phyloP scores from a whole-genome alignment of 2,113 vertebrate genomes.

The Nymphicus hollandicus region DNA sequence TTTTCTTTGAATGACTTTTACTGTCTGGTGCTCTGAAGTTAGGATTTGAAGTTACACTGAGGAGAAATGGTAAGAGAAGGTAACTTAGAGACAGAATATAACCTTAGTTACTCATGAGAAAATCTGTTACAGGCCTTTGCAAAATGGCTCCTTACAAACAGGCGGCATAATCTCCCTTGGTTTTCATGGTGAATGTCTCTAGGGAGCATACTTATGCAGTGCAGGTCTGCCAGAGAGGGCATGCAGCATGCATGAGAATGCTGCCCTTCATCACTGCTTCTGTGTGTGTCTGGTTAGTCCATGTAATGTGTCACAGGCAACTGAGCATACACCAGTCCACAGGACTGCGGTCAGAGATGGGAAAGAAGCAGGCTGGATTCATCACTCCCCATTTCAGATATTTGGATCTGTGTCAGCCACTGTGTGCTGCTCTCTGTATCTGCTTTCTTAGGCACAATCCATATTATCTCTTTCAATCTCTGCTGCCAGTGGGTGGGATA shows the following conservation, averaged over 20 bases:
- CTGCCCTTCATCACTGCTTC: not conserved
- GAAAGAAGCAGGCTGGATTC: not conserved
- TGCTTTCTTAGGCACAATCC: not conserved
- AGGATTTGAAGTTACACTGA: not conserved
- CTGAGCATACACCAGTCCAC: fast-evolving
- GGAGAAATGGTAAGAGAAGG: not conserved
- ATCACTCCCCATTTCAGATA: not conserved
- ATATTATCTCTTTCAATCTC: not conserved
- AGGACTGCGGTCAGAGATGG: not conserved
- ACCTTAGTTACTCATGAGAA: not conserved
- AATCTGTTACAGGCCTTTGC: not conserved
- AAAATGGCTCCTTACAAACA: not conserved
- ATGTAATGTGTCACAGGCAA: fast-evolving
- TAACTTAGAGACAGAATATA: not conserved
- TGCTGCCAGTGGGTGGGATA: not conserved
- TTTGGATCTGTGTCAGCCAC: not conserved
- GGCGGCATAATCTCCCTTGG: fast-evolving
- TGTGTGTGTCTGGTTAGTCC: fast-evolving
- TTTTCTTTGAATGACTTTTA: not conserved
- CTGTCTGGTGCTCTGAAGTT: not conserved
- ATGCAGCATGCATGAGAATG: fast-evolving
- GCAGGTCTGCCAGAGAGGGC: not conserved
- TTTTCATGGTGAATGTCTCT: not conserved
- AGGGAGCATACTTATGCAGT: not conserved
- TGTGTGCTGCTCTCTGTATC: not conserved